Evolutionary conservation across 2,797 vertebrate species (phyloP).

Genomic region (Lophius americanus): DNA sequence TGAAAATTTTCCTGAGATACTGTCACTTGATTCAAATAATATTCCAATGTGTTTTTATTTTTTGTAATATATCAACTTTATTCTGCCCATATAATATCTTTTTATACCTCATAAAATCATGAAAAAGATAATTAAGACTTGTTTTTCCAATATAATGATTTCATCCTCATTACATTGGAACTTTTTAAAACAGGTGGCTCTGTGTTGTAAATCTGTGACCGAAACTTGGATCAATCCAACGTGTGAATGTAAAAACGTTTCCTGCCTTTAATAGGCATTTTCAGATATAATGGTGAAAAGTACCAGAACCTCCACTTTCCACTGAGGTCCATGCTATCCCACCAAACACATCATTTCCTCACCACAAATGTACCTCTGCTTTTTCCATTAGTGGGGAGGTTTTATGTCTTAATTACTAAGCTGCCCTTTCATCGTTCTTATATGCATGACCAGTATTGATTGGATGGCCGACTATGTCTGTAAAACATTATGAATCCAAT

Average conservation of each 20-base stretch:
- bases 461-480: conserved; percentile 54
- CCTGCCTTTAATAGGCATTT: conserved; percentile 24
- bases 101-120: neutral
- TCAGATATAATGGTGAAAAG: conserved; percentile 9
- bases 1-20: neutral
- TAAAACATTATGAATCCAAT: conserved; percentile 18
- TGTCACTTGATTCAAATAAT: neutral
- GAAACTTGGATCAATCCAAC: conserved; percentile 27
- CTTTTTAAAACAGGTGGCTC: neutral
- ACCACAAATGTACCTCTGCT: neutral
- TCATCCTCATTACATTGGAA: neutral
- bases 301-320: neutral
- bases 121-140: neutral
- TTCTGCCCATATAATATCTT: neutral
- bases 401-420: conserved; percentile 22
- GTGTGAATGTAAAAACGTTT: conserved; percentile 45
- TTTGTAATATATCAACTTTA: neutral
- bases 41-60: neutral
- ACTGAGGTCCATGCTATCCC: neutral
- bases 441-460: conserved; percentile 69
- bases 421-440: conserved; percentile 24
- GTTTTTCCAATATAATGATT: neutral
- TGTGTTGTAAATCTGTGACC: neutral
- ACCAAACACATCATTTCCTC: too few species aligned
- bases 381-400: conserved; percentile 11